Percentiles rank a stretch among this genome's conserved stretches.
phyloP scores from a whole-genome alignment of 2,888 invertebrate genomes.

The Nomada lathburiana region DNA sequence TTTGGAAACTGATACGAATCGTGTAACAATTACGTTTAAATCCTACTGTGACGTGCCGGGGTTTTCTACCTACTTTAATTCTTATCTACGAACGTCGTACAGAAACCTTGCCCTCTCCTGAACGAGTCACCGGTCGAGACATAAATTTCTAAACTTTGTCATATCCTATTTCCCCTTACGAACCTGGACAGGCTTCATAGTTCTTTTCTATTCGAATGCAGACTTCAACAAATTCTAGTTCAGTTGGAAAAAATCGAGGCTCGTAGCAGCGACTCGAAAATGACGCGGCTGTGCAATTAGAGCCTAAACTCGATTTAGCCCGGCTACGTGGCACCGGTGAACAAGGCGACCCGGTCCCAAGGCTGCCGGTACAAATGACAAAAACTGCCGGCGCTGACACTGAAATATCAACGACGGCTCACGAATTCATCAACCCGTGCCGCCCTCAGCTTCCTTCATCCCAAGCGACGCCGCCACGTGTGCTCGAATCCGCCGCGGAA shows the following conservation, averaged over 20 bases:
- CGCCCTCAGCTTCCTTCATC: constrained; percentile 42
- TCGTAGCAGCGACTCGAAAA: constrained; percentile 6
- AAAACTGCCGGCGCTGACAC: constrained; percentile 75
- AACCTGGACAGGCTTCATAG: too few species aligned
- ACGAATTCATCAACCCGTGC: constrained; percentile 67
- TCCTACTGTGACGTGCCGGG: background rate
- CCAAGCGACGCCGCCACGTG: constrained; percentile 39
- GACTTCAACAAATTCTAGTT: background rate
- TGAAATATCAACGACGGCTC: constrained; percentile 78
- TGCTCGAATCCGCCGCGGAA: constrained; percentile 25
- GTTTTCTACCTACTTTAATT: background rate
- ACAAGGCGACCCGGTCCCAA: constrained; percentile 36
- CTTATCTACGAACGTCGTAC: background rate
- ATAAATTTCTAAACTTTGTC: too few species aligned
- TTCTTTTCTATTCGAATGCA: background rate
- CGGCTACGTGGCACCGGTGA: constrained; percentile 35
- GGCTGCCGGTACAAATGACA: constrained; percentile 77
- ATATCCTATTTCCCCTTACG: too few species aligned
- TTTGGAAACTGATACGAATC: constrained; percentile 12
- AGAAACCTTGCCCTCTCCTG: background rate
- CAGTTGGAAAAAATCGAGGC: background rate
- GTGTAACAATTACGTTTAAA: constrained; percentile 7
- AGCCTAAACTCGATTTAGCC: constrained; percentile 75
- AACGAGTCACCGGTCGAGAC: too few species aligned
- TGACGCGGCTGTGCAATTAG: constrained; percentile 70